These are phyloP conservation scores for Scyliorhinus canicula DNA, from an alignment of 2,797 vertebrate species.

Conservation along the genomic window DNA sequence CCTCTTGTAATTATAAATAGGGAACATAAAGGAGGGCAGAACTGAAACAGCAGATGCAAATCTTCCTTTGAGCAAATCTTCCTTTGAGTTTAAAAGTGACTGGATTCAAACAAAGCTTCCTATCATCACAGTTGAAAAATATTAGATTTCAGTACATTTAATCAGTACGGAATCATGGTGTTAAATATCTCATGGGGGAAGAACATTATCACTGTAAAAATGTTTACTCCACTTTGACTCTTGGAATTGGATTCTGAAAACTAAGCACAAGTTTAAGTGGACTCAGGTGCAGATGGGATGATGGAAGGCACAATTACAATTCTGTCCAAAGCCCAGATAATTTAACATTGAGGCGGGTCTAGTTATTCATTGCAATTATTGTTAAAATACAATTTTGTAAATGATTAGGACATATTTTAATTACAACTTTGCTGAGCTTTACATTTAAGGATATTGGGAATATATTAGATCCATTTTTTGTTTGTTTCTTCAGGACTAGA, in stretches of 20 bases:
- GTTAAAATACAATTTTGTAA: neutral
- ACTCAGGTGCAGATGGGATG: neutral
- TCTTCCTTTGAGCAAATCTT: neutral
- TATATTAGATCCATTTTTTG: neutral
- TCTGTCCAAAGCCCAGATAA: neutral
- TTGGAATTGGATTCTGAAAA: conserved; percentile 7
- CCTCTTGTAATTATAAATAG: neutral
- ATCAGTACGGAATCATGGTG: neutral
- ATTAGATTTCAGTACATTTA: neutral
- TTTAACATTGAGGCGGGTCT: neutral
- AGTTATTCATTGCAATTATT: neutral
- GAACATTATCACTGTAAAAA: neutral
- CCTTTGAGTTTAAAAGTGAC: neutral
- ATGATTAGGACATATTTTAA: neutral
- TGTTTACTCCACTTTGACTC: neutral
- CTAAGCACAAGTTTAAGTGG: neutral
- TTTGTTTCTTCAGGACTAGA: neutral
- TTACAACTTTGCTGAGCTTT: neutral
- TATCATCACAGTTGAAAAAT: neutral
- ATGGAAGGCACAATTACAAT: neutral
- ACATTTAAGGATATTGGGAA: neutral
- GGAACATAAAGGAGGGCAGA: neutral
- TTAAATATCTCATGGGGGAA: neutral
- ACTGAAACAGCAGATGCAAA: neutral
- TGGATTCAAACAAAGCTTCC: neutral